These are phyloP conservation scores for Trachelus stipa DNA, from an alignment of 2,888 invertebrate species.

Conservation along the genomic window DNA sequence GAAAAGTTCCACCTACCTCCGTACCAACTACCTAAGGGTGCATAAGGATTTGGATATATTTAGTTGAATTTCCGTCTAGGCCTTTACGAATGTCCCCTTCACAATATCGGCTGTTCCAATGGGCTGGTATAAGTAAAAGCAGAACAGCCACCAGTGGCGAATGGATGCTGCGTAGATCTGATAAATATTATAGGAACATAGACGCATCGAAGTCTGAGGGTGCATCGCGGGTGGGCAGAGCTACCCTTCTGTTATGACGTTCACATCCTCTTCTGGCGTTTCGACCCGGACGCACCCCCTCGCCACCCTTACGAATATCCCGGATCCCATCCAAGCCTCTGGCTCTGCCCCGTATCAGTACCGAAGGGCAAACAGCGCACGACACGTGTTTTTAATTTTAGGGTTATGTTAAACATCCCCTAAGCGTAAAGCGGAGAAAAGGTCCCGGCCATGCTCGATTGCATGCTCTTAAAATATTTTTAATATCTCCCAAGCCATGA, in stretches of 20 bases:
- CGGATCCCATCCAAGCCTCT: not conserved
- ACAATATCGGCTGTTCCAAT: not conserved
- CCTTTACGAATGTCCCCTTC: not conserved
- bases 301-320: not conserved
- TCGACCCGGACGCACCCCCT: constrained; percentile 1
- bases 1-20: not conserved
- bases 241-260: constrained; percentile 12
- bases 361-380: constrained; percentile 14
- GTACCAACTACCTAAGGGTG: not conserved
- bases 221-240: constrained; percentile 14
- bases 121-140: not conserved
- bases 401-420: constrained; percentile 33
- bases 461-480: constrained; percentile 17
- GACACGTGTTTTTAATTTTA: constrained; percentile 36
- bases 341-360: constrained; percentile 8
- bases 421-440: constrained; percentile 19
- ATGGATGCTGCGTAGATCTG: not conserved
- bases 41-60: not conserved
- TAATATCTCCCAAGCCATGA: constrained; percentile 16
- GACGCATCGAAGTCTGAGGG: not conserved
- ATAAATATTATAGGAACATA: not conserved
- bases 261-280: constrained; percentile 12
- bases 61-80: not conserved
- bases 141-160: not conserved
- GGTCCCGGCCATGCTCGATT: constrained; percentile 15